A percentile compares a stretch with the other conserved stretches of the same genome.
These are phyloP conservation scores for Lottia gigantea DNA, from an alignment of 2,888 invertebrate genomes.

Conservation along the genomic window DNA sequence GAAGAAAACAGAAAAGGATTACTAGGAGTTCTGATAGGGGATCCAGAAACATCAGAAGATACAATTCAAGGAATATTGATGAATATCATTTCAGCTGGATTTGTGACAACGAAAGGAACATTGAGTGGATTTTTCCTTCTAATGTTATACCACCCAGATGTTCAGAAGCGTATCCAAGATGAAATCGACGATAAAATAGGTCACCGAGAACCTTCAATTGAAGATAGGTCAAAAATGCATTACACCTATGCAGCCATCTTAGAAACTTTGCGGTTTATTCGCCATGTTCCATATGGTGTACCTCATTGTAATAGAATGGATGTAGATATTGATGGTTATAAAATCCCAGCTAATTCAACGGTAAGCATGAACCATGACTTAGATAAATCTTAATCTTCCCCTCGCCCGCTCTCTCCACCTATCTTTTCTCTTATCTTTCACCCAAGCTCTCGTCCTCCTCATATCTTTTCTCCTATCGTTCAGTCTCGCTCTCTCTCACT, in stretches of 20 bases:
- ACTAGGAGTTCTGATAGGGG: too few species aligned
- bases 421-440: too few species aligned
- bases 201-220: not conserved
- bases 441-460: too few species aligned
- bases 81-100: not conserved
- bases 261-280: not conserved
- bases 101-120: not conserved
- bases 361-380: not conserved
- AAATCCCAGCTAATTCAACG: not conserved
- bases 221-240: not conserved
- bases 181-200: not conserved
- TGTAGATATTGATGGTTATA: not conserved
- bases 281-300: not conserved
- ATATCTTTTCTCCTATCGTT: too few species aligned
- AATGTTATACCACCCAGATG: not conserved
- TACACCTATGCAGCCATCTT: not conserved
- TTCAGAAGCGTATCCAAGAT: not conserved
- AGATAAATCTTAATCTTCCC: too few species aligned
- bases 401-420: too few species aligned
- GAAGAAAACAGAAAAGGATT: too few species aligned
- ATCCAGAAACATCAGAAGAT: not conserved
- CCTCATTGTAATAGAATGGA: not conserved
- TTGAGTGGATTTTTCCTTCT: not conserved
- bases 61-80: not conserved
- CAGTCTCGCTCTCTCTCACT: too few species aligned